Evolutionary conservation across 2,797 vertebrate genomes (phyloP).

Genomic region (Muscicapa comitata): DNA sequence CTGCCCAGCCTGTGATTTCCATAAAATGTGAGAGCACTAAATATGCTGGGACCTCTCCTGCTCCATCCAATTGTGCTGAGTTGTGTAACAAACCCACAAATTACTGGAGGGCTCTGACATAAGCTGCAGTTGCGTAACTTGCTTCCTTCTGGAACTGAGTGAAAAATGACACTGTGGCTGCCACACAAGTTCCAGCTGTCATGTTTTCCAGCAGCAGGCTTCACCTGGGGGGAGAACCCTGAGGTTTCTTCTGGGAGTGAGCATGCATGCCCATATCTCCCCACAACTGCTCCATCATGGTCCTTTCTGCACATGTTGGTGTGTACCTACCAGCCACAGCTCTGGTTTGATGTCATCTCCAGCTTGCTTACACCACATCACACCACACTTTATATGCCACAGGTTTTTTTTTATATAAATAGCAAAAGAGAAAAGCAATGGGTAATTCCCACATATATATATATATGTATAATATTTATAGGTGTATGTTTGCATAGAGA

Average conservation of each 20-base stretch:
- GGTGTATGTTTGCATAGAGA: not conserved
- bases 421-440: not conserved
- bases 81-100: not conserved
- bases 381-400: not conserved
- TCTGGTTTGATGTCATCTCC: not conserved
- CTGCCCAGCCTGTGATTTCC: not conserved
- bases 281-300: not conserved
- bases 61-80: not conserved
- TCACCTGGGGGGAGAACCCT: not conserved
- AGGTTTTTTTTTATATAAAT: not conserved
- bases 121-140: not conserved
- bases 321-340: not conserved
- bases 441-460: not conserved
- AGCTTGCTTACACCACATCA: not conserved
- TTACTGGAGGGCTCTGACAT: not conserved
- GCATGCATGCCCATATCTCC: not conserved
- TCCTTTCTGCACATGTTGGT: not conserved
- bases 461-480: not conserved
- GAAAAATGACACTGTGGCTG: rapidly evolving
- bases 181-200: not conserved
- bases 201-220: not conserved
- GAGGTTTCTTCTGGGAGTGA: not conserved
- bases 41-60: not conserved
- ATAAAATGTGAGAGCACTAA: not conserved
- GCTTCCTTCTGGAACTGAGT: not conserved